Conservation (phyloP, 2,113 vertebrate genomes). For the Nycticorax nycticorax region DNA sequence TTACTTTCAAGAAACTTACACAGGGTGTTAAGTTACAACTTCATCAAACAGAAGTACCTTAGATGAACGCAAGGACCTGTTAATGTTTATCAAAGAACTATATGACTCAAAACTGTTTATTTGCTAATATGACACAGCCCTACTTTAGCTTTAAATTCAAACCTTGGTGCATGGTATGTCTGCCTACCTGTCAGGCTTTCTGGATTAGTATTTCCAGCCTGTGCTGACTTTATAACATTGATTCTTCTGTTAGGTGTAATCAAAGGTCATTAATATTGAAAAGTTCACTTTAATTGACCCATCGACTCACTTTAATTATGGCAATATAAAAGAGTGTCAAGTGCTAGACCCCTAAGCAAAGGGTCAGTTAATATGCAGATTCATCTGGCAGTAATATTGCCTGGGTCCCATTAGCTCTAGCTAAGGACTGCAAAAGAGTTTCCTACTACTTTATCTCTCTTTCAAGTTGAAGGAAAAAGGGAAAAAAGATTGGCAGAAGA, state of each 20-base stretch:
- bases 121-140: neutral
- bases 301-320: constrained; percentile 24
- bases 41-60: neutral
- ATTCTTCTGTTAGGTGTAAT: constrained; percentile 17
- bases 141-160: neutral
- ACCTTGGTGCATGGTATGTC: neutral
- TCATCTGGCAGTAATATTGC: neutral
- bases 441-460: neutral
- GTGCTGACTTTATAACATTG: neutral
- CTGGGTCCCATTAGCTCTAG: neutral
- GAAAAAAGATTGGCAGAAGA: neutral
- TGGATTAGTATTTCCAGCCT: neutral
- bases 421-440: neutral
- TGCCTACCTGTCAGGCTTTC: neutral
- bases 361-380: neutral
- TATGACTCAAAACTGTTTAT: neutral
- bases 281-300: constrained; percentile 36
- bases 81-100: neutral
- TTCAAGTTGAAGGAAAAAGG: neutral
- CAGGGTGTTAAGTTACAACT: neutral
- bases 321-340: constrained; percentile 7
- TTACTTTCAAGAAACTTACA: neutral
- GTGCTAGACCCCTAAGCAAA: neutral
- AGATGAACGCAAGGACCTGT: neutral
- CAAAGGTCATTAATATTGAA: constrained; percentile 42